A percentile compares a stretch with the other conserved stretches of the same genome.
Conservation (phyloP, 2,888 invertebrate species). For the Petrophora chlorosata region DNA sequence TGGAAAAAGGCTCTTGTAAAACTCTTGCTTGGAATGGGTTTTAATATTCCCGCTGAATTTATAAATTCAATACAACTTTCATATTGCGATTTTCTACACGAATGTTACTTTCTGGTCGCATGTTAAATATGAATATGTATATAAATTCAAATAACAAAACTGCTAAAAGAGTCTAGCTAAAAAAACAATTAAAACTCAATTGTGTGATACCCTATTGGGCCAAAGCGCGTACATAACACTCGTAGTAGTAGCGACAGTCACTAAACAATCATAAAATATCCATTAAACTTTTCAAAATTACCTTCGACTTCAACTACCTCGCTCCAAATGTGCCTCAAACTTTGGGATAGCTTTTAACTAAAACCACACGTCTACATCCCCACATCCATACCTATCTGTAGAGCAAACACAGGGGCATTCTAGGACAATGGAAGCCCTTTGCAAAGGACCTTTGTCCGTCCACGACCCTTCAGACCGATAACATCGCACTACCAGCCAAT, state of each 20-base stretch:
- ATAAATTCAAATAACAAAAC: too few species aligned
- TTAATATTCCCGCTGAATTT: constrained; percentile 10
- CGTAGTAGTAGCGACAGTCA: too few species aligned
- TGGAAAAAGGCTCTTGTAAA: constrained; percentile 33
- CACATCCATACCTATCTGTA: constrained; percentile 30
- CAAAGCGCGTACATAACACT: too few species aligned
- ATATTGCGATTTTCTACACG: not conserved
- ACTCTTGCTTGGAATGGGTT: constrained; percentile 14
- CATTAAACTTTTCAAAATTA: too few species aligned
- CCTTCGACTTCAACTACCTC: too few species aligned
- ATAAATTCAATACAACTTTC: not conserved
- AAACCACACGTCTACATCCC: constrained; percentile 14
- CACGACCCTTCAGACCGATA: constrained; percentile 46
- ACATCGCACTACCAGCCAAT: constrained; percentile 44
- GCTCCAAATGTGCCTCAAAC: too few species aligned
- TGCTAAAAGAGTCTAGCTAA: too few species aligned
- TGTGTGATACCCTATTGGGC: too few species aligned
- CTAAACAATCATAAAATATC: too few species aligned
- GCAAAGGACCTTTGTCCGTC: constrained; percentile 43
- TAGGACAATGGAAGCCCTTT: constrained; percentile 47
- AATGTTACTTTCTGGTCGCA: too few species aligned
- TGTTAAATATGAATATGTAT: too few species aligned
- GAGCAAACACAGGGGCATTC: constrained; percentile 30
- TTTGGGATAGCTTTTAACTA: constrained; percentile 21
- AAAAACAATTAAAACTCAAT: too few species aligned